Evolutionary conservation across 2,113 vertebrate genomes (phyloP), one percentile per base, ranked within the genome.

Genomic region (Notiomystis cincta): DNA sequence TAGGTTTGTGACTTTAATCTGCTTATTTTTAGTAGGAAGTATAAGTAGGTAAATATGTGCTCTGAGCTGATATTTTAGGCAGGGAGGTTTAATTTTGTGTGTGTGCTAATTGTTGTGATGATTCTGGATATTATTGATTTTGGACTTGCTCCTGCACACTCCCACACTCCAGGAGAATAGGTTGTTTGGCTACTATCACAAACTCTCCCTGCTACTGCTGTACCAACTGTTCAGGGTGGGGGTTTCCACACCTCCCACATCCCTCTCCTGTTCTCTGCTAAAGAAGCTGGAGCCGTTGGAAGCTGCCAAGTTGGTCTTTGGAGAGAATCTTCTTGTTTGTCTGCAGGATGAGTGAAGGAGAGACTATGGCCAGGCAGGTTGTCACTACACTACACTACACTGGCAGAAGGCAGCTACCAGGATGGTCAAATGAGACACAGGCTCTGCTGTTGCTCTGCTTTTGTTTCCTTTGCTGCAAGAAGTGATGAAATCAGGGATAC

Each of bases 1-100:
- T 13, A 87, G 30, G 69, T 70, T 75, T 87, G 69, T 48, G 57
- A 71, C 85, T 93, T 84, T 10, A 89, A 84, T 87, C 64, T 89
- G 84, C 89, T 96, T 94, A 87, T 93, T 96, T 96, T 89, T 71
- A 91, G 84, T 82, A 76, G 92, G 87, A 95, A 89, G 56, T 53
- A 21, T 11, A 58, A 87, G 35, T 71, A 87, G 73, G 84, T 78
- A 81, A 89, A 82, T 87, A 87, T 2, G 11, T 51, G 72, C 67
- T 91, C 84, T 38, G n/a, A 40, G 62, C 5, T 37, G 79, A 18
- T 91, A 92, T 95, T 96, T 97, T 82, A 75, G 81, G 78, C 81
- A 89, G 44, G 47, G 60, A 91, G 56, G 69, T 77, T 89, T 66
- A 87, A 83, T 73, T 66, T 79, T 17, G 20, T 53, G 11, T 18